These are phyloP conservation scores for Octodon degus DNA, from an alignment of 2,113 vertebrate genomes.

Conservation along the genomic window DNA sequence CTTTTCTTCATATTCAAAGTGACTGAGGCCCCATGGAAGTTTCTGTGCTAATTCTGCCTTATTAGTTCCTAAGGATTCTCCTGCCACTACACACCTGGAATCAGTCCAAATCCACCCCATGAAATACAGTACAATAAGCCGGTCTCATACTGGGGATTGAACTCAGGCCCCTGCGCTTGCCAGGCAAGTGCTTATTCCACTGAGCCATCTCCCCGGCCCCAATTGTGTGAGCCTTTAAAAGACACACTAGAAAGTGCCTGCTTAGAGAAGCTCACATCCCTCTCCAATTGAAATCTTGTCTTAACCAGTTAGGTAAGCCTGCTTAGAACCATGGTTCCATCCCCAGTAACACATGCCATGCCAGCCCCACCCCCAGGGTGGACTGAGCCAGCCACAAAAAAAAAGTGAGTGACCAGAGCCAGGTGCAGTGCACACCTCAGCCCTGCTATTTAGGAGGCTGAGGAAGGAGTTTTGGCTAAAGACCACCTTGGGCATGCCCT, in stretches of 20 bases:
- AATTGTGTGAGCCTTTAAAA: neutral
- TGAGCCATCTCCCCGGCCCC: no score
- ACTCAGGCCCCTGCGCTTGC: no score
- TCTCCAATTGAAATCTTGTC: neutral
- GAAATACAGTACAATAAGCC: neutral
- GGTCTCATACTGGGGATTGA: neutral
- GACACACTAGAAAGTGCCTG: neutral
- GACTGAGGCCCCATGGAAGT: neutral
- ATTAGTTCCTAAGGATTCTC: conserved; percentile 40
- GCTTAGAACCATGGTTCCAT: no score
- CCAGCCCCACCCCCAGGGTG: no score
- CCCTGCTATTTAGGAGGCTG: neutral
- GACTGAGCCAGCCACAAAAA: no score
- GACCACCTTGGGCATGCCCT: neutral
- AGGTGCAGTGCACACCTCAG: neutral
- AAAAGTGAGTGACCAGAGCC: neutral
- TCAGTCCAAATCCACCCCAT: neutral
- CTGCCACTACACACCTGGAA: neutral
- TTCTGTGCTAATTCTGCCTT: conserved; percentile 24
- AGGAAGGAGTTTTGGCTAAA: neutral
- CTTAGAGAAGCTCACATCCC: neutral
- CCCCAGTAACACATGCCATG: no score
- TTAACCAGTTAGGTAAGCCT: neutral
- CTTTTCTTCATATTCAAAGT: neutral
- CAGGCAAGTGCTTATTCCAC: no score